A percentile compares a stretch with the other conserved stretches of the same genome.
phyloP scores from a whole-genome alignment of 2,888 invertebrate genomes.

The Dicycla oo region DNA sequence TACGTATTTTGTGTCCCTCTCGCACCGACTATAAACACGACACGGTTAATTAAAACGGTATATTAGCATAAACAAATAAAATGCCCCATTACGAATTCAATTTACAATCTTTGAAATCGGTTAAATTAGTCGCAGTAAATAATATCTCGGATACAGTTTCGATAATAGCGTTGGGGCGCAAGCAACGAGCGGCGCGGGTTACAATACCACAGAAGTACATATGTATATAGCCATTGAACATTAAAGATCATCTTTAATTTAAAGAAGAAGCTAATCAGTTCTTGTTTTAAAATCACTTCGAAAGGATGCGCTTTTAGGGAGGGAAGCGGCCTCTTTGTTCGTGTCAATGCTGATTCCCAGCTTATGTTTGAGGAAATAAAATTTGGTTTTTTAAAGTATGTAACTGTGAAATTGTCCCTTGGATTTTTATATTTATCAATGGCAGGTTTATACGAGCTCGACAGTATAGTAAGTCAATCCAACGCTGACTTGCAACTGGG shows the following conservation, averaged over 20 bases:
- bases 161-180: slow-evolving; percentile 75
- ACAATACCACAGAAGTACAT: fast-evolving
- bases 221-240: neutral
- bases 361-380: neutral
- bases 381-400: too few relatives aligned
- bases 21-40: slow-evolving; percentile 73
- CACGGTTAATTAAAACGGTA: slow-evolving; percentile 87
- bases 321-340: neutral
- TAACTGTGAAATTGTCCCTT: neutral
- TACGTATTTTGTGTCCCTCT: slow-evolving; percentile 69
- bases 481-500: too few relatives aligned
- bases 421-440: neutral
- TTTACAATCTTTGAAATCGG: slow-evolving; percentile 89
- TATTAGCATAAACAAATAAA: slow-evolving; percentile 91
- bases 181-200: slow-evolving; percentile 45
- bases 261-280: neutral
- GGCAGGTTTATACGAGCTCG: too few relatives aligned
- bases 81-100: slow-evolving; percentile 89
- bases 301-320: neutral
- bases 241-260: neutral
- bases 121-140: slow-evolving; percentile 90
- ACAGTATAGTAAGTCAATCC: too few relatives aligned
- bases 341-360: neutral
- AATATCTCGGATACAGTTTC: slow-evolving; percentile 83
- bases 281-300: neutral